Evolutionary conservation across 2,113 vertebrate species (phyloP).

Genomic region (Percopsis transmontana): DNA sequence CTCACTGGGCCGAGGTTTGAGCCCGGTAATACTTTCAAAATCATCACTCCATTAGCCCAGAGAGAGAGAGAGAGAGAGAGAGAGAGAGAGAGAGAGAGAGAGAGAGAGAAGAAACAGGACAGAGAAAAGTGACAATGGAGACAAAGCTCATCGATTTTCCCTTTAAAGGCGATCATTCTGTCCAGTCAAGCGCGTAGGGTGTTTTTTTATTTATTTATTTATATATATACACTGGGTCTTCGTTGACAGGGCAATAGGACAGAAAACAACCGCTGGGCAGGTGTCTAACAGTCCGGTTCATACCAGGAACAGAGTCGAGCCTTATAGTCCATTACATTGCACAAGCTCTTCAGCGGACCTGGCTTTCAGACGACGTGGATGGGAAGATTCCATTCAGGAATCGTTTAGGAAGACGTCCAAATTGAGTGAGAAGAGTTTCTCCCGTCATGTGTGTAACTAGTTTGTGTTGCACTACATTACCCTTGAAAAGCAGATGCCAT

Average conservation of each 20-base stretch:
- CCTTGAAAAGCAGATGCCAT: conserved; percentile 31
- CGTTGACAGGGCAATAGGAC: conserved; percentile 21
- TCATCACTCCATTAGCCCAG: conserved; percentile 48
- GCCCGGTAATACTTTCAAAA: conserved; percentile 54
- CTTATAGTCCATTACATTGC: conserved; percentile 16
- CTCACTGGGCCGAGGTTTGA: conserved; percentile 30
- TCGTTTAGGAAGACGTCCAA: conserved; percentile 20
- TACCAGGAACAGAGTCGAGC: conserved; percentile 8
- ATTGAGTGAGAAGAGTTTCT: background rate
- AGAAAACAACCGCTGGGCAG: conserved; percentile 16
- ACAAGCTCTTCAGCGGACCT: background rate
- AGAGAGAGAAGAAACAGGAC: background rate
- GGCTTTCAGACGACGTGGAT: background rate
- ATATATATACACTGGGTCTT: conserved; percentile 1
- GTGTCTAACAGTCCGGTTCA: conserved; percentile 19
- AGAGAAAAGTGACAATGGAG: conserved; percentile 52
- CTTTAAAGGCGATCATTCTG: conserved; percentile 58
- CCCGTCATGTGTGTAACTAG: conserved; percentile 1
- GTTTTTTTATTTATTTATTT: conserved; percentile 33
- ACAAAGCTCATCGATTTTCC: conserved; percentile 63
- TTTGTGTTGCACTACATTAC: conserved; percentile 24
- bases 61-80: conserved; percentile 9
- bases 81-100: background rate
- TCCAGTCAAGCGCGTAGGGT: conserved; percentile 37
- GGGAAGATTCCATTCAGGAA: background rate